Percentiles rank a stretch among this genome's conserved stretches.
phyloP scores from a whole-genome alignment of 2,797 vertebrate genomes.

The Peromyscus melanophrys region DNA sequence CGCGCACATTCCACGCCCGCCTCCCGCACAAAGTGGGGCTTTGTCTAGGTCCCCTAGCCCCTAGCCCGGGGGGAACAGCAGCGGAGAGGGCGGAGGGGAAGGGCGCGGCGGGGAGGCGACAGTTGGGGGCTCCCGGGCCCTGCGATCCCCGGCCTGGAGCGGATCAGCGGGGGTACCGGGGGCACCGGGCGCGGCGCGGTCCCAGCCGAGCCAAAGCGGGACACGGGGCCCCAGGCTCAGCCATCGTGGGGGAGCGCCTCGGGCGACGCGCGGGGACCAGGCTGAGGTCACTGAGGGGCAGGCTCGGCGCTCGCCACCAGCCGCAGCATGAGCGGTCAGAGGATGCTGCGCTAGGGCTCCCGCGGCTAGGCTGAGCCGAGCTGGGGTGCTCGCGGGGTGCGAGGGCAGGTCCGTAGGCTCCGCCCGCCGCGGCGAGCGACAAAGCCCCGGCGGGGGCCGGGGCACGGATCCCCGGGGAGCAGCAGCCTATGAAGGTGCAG shows the following conservation, averaged over 20 bases:
- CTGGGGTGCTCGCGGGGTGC: not conserved
- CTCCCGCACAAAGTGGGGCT: slow-evolving; percentile 78
- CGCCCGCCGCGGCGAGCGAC: slow-evolving; percentile 6
- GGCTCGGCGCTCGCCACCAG: slow-evolving; percentile 54
- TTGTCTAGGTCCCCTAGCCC: slow-evolving; percentile 67
- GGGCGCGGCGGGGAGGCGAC: not conserved
- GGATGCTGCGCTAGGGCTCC: slow-evolving; percentile 71
- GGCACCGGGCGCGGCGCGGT: slow-evolving; percentile 5
- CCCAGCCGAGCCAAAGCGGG: slow-evolving; percentile 56
- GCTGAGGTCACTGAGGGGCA: slow-evolving; percentile 60
- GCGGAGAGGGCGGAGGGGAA: not conserved
- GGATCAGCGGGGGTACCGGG: slow-evolving; percentile 49
- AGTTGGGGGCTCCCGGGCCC: not conserved
- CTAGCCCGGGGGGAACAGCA: not conserved
- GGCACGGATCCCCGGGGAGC: not conserved
- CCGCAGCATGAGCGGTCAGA: slow-evolving; percentile 70
- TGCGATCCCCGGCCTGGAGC: not conserved
- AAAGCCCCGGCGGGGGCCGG: not conserved
- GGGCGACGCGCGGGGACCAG: slow-evolving; percentile 31
- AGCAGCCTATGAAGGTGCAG: not conserved
- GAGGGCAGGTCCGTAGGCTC: slow-evolving; percentile 31
- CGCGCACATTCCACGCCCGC: slow-evolving; percentile 76
- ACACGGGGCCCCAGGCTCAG: not conserved
- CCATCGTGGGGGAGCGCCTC: slow-evolving; percentile 45
- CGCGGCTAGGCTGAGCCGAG: not conserved